Conservation (phyloP, 2,113 vertebrate genomes). For the Chamaea fasciata region DNA sequence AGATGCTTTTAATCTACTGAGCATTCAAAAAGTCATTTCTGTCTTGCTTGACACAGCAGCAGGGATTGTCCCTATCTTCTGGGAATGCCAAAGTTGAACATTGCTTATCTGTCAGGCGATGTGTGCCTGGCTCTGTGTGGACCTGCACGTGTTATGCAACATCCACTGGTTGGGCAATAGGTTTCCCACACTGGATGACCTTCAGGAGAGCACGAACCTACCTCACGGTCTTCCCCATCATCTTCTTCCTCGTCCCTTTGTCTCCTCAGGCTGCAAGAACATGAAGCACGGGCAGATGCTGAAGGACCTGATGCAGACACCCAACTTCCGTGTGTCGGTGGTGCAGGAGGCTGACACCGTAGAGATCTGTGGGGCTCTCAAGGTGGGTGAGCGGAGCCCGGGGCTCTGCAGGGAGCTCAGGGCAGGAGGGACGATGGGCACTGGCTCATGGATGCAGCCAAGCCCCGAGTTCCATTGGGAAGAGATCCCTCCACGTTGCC, state of each 20-base stretch:
- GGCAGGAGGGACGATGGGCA: background rate
- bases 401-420: background rate
- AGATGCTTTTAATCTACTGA: background rate
- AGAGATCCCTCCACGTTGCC: background rate
- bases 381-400: conserved; percentile 72
- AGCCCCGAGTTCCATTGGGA: accelerated
- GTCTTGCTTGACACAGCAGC: background rate
- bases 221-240: background rate
- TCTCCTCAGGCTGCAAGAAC: conserved; percentile 83
- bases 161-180: background rate
- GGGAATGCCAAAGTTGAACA: background rate
- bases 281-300: conserved; percentile 74
- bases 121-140: background rate
- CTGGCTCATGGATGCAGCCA: background rate
- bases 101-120: background rate
- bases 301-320: conserved; percentile 94
- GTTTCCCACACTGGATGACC: background rate
- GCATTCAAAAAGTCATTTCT: background rate
- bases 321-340: conserved; percentile 90
- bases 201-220: background rate
- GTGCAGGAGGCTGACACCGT: conserved; percentile 92
- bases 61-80: background rate
- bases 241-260: background rate
- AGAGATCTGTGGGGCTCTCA: conserved; percentile 96
- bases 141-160: background rate